Evolutionary conservation across 2,888 invertebrate species (phyloP).

Genomic region (Maniola hyperantus): DNA sequence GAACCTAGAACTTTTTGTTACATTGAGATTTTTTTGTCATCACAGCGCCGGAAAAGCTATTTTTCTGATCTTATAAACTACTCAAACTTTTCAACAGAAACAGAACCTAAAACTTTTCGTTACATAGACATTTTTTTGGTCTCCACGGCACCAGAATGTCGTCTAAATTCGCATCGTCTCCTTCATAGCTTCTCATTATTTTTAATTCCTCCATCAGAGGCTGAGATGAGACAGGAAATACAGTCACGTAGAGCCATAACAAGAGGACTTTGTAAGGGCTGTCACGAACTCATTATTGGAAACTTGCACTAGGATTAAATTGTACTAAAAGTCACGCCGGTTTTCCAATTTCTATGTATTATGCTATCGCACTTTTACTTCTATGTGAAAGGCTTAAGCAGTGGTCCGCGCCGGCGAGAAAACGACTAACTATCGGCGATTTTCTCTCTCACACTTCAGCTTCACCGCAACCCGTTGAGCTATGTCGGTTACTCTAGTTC

Average conservation of each 20-base stretch:
- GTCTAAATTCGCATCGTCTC: neutral
- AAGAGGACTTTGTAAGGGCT: constrained; percentile 19
- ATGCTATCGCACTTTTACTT: neutral
- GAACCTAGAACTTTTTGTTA: too few species aligned
- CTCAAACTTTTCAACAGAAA: neutral
- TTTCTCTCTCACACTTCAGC: too few species aligned
- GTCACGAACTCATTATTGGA: constrained; percentile 15
- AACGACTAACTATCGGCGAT: too few species aligned
- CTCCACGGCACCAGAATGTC: neutral
- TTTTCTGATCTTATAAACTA: too few species aligned
- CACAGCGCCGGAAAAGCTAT: too few species aligned
- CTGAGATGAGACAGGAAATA: constrained; percentile 28
- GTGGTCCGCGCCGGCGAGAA: too few species aligned
- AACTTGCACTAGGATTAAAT: neutral
- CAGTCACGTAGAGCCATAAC: constrained; percentile 31
- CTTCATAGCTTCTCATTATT: constrained; percentile 37
- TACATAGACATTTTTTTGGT: neutral
- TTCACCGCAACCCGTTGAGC: too few species aligned
- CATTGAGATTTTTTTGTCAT: too few species aligned
- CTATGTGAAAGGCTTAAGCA: neutral
- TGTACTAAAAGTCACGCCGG: neutral
- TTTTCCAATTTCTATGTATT: neutral
- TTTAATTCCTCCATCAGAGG: constrained; percentile 36
- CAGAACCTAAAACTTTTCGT: neutral
- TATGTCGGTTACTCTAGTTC: too few species aligned